These are phyloP conservation scores for Silurus meridionalis DNA, from an alignment of 2,113 vertebrate species.

Conservation along the genomic window DNA sequence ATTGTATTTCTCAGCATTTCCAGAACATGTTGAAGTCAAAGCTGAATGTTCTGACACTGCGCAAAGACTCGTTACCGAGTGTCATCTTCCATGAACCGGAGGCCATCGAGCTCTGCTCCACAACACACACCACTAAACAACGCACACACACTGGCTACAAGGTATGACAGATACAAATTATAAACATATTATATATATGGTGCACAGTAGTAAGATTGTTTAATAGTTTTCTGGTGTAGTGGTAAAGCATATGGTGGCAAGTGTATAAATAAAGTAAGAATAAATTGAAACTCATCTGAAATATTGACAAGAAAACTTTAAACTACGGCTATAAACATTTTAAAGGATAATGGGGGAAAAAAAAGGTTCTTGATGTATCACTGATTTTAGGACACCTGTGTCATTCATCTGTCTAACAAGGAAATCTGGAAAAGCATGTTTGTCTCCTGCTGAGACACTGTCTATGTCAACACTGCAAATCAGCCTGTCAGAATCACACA, in stretches of 20 bases:
- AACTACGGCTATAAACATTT: neutral
- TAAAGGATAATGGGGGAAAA: neutral
- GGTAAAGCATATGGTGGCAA: too few relatives aligned
- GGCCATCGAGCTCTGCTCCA: constrained; percentile 95
- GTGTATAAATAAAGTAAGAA: too few relatives aligned
- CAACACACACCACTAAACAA: constrained; percentile 85
- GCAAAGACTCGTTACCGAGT: constrained; percentile 91
- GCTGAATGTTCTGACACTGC: constrained; percentile 94
- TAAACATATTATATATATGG: neutral
- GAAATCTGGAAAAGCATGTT: neutral
- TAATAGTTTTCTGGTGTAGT: too few relatives aligned
- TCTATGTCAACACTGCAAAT: neutral
- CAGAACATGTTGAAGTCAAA: constrained; percentile 99
- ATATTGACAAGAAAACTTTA: too few relatives aligned
- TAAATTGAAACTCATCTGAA: too few relatives aligned
- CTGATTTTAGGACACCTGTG: neutral
- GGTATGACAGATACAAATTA: constrained; percentile 70
- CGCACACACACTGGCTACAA: constrained; percentile 88
- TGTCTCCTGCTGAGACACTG: neutral
- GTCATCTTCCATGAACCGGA: constrained; percentile 98
- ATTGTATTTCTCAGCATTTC: constrained; percentile 84
- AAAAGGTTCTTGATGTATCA: neutral
- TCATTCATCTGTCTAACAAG: neutral
- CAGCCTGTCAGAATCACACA: neutral
- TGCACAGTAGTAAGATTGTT: neutral